These are phyloP conservation scores for Melanotaenia maccullochi DNA, from an alignment of 2,797 vertebrate genomes.

Conservation along the genomic window DNA sequence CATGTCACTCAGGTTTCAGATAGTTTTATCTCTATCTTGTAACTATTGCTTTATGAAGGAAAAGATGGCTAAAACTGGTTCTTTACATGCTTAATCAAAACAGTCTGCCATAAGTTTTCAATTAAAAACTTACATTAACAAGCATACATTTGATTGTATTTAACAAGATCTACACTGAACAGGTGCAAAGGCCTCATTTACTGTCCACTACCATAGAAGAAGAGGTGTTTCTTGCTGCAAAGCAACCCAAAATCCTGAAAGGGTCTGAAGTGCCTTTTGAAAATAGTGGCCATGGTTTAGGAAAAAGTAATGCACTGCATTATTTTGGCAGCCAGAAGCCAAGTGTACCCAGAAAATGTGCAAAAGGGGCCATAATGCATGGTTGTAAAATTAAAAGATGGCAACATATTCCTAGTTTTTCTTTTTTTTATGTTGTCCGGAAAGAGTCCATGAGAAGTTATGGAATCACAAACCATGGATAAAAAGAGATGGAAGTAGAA, in stretches of 20 bases:
- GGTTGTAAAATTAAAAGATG: too few species aligned
- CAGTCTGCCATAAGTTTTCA: neutral
- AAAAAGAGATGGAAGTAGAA: too few species aligned
- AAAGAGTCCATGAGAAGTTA: too few species aligned
- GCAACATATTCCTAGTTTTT: too few species aligned
- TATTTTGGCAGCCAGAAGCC: neutral
- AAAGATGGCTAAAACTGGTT: neutral
- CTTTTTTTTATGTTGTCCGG: too few species aligned
- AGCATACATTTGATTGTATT: neutral
- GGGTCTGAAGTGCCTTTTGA: neutral
- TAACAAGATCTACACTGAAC: too few species aligned
- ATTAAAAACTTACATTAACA: neutral
- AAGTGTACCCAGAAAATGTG: too few species aligned
- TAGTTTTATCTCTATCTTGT: neutral
- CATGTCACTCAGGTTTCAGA: slow-evolving; percentile 8
- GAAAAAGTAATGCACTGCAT: neutral
- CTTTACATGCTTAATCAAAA: neutral
- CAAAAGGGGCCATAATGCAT: too few species aligned
- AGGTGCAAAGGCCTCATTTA: too few species aligned
- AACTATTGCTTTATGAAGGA: neutral
- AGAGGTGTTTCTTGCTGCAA: too few species aligned
- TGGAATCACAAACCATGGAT: too few species aligned
- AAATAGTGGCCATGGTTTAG: neutral
- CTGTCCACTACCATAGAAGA: too few species aligned
- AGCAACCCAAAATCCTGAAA: neutral